A percentile compares a stretch with the other conserved stretches of the same genome.
Evolutionary conservation across 2,113 vertebrate species (phyloP).

Genomic region (Scomber japonicus): DNA sequence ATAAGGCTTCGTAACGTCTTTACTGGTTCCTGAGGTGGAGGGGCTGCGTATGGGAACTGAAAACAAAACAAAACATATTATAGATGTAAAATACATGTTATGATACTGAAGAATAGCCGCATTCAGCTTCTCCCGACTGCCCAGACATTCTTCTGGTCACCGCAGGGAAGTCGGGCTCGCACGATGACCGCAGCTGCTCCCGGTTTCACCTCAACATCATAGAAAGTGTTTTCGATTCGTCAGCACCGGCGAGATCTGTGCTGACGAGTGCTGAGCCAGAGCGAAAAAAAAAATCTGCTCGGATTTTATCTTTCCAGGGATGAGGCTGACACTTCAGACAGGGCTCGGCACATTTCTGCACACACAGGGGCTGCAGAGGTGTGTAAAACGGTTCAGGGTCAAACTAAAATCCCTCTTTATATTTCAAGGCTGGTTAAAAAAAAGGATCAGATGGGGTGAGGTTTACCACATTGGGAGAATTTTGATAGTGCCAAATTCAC

Average conservation of each 20-base stretch:
- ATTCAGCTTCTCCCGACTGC: slow-evolving; percentile 33
- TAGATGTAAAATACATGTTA: slow-evolving; percentile 43
- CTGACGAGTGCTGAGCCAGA: slow-evolving; percentile 68
- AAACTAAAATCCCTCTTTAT: slow-evolving; percentile 7
- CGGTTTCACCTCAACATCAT: slow-evolving; percentile 51
- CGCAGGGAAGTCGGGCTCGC: slow-evolving; percentile 48
- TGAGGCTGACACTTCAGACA: slow-evolving; percentile 50
- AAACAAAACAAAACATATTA: slow-evolving; percentile 61
- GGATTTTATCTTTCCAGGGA: slow-evolving; percentile 58
- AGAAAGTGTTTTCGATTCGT: slow-evolving; percentile 41
- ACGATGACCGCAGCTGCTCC: slow-evolving; percentile 40
- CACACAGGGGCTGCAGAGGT: slow-evolving; percentile 18
- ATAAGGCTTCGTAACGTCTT: slow-evolving; percentile 97
- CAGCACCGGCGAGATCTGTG: slow-evolving; percentile 55
- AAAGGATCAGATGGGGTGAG: slow-evolving; percentile 5
- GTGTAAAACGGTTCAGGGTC: slow-evolving; percentile 21
- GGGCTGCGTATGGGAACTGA: slow-evolving; percentile 97
- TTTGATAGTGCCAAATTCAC: not conserved
- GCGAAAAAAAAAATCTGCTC: slow-evolving; percentile 54
- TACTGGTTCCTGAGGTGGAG: slow-evolving; percentile 97
- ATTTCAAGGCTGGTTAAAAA: slow-evolving; percentile 9
- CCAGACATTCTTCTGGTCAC: slow-evolving; percentile 55
- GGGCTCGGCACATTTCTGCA: slow-evolving; percentile 17
- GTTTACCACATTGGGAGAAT: not conserved
- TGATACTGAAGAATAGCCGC: slow-evolving; percentile 19